These are phyloP conservation scores for Serranus cabrilla DNA, from an alignment of 2,797 vertebrate genomes.

Conservation along the genomic window DNA sequence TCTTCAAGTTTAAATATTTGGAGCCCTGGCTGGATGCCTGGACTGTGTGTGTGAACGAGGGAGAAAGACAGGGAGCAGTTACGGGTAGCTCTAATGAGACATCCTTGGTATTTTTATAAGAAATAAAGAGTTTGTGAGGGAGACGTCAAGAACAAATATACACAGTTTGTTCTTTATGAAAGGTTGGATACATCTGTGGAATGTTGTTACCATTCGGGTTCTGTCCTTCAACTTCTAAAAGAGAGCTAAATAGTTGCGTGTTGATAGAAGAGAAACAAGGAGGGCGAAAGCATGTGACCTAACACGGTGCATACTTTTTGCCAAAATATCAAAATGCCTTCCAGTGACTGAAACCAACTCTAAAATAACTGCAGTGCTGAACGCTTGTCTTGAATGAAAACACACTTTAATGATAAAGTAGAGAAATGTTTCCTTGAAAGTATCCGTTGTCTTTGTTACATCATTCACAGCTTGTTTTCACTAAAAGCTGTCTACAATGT, in stretches of 20 bases:
- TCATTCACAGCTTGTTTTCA: conserved; percentile 4
- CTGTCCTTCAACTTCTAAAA: conserved; percentile 24
- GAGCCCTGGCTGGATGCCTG: conserved; percentile 58
- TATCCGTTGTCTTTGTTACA: not conserved
- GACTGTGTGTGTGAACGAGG: conserved; percentile 2
- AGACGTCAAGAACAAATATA: conserved; percentile 5
- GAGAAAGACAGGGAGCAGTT: not conserved
- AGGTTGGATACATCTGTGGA: not conserved
- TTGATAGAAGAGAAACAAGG: conserved; percentile 4
- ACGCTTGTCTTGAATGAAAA: conserved; percentile 18
- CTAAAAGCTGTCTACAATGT: not conserved
- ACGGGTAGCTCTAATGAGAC: conserved; percentile 24
- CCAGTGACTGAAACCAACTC: conserved; percentile 8
- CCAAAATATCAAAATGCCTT: not conserved
- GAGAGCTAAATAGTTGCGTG: not conserved
- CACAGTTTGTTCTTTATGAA: conserved; percentile 15
- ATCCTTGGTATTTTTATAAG: conserved; percentile 23
- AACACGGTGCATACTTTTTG: fast-evolving
- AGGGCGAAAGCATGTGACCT: conserved; percentile 5
- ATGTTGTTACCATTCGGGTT: not conserved
- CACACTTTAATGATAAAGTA: not conserved
- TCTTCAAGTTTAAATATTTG: conserved; percentile 80
- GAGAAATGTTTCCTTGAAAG: not conserved
- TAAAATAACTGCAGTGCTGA: not conserved
- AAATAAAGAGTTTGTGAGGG: not conserved